Base-by-base conservation (phyloP, 2,113 vertebrate genomes). In the Trematocara variabile region DNA sequence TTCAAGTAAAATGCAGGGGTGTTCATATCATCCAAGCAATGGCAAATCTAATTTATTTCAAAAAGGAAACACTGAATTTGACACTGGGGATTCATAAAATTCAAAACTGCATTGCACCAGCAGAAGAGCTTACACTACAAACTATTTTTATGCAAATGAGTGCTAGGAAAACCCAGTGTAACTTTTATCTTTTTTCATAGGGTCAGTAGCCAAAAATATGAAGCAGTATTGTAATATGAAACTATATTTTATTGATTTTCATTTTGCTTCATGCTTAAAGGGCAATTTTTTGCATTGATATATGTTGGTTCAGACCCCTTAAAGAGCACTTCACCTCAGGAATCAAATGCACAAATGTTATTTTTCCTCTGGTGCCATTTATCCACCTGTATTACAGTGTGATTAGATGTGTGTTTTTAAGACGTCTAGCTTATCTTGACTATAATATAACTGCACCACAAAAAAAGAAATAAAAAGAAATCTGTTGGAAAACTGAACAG, bases 61-160 rank as follows among this genome's bases (percentile, higher is more conserved):
- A 48, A 88, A 85, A 85, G 84, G 73, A 90, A 85, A 85, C 79
- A 65, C 55, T 79, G 84, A 81, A 91, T 86, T 84, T 30, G 80
- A 93, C 83, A 39, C 75, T 48, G 83, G 85, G 88, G 92, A 92
- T 87, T 89, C 77, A 90, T 90, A 55, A 80, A 88, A 87, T 41
- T 83, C 41, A 77, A 89, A 91, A 87, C 83, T 89, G 83, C 88
- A 90, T 50, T 90, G 89, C 89, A 82, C 13, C 87, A 88, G 56
- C 2, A 52, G 84, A 89, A 46, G 54, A 79, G 81, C 82, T 87
- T 82, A 81, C 48, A 86, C 73, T 50, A 81, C 46, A 80, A 88
- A 88, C 77, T 48, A 60, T 77, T 87, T 89, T 86, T 53, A 93
- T 90, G 91, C 53, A 93, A 93, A 91, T 91, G 30, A 79, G 82